Base-by-base conservation (phyloP, 2,888 invertebrate genomes). In the Calliscelio sp. region DNA sequence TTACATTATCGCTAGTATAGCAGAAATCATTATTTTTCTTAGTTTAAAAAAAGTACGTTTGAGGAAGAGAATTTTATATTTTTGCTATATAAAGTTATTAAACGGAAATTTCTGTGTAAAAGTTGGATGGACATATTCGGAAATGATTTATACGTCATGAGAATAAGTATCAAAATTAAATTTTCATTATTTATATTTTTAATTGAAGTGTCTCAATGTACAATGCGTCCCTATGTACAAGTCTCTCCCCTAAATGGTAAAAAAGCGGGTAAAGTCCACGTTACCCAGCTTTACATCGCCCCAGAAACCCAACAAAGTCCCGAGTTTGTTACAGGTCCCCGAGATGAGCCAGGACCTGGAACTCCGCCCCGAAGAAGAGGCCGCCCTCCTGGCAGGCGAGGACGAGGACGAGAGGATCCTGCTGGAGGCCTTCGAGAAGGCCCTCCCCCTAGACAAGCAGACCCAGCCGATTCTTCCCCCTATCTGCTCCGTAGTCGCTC, bases 161-260 rank as follows among this genome's bases (percentile, higher is more conserved):
- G 22, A 24, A 24, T 38, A 61, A 61, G 24, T 22, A 61, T 61
- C 61, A 61, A 8, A 41, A 61, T 10, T 61, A 61, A 61, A 61
- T 61, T 41, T 61, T 2, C 0, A 24, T 14, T 61, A 61, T 61
- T 61, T 59, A 8, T 59, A 38, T 59, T 59, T 59, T 59, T 38
- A 59, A 59, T 59, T 38, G 0, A 59, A 38, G 38, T 38, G 20
- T 59, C 59, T 20, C 59, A 18, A 59, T 35, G 59, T 59, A 59
- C 38, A 59, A 59, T n/a, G 38, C 11, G 59, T 59, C 38, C 59
- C 59, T 55, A 41, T 63, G 38, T 63, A 59, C 35, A 59, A 59
- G 41, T 20, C 20, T 63, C 24, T 38, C 41, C 14, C 44, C 44
- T 46, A 46, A n/a, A n/a, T n/a, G n/a, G n/a, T n/a, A n/a, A n/a